phyloP scores from a whole-genome alignment of 2,797 vertebrate genomes.

The Schizothorax lantsangensis region DNA sequence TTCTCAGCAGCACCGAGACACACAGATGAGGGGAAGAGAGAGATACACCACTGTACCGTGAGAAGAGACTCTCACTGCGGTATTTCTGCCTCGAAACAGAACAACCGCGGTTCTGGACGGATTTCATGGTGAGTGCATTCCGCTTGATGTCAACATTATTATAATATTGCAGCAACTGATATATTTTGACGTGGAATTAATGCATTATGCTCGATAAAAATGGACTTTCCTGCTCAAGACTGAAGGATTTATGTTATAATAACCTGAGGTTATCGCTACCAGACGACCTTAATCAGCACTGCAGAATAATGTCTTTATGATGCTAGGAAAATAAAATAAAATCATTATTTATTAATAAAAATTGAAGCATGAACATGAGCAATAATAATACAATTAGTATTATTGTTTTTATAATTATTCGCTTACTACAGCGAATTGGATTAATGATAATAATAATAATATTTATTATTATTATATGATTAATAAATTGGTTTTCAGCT shows the following conservation, averaged over 20 bases:
- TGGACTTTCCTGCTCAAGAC: not conserved
- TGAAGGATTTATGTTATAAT: not conserved
- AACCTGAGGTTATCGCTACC: not conserved
- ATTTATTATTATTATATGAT: not conserved
- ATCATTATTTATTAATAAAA: not conserved
- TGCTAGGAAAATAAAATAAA: not conserved
- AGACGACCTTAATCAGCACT: slow-evolving; percentile 26
- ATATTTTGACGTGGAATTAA: not conserved
- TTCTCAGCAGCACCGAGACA: not conserved
- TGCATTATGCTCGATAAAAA: not conserved
- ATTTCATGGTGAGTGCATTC: slow-evolving; percentile 74
- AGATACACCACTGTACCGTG: not conserved
- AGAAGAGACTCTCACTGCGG: slow-evolving; percentile 49
- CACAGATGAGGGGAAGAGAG: slow-evolving; percentile 41
- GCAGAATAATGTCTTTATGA: not conserved
- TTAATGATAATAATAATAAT: not conserved
- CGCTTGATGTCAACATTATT: not conserved
- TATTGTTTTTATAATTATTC: not conserved
- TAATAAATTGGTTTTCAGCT: too few relatives aligned
- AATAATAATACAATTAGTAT: not conserved
- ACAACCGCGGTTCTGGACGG: slow-evolving; percentile 59
- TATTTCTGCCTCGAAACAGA: slow-evolving; percentile 59
- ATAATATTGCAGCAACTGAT: not conserved
- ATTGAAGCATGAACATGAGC: not conserved
- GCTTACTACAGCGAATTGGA: not conserved